Evolutionary conservation across 2,113 vertebrate genomes (phyloP).

Genomic region (Marmota monax): DNA sequence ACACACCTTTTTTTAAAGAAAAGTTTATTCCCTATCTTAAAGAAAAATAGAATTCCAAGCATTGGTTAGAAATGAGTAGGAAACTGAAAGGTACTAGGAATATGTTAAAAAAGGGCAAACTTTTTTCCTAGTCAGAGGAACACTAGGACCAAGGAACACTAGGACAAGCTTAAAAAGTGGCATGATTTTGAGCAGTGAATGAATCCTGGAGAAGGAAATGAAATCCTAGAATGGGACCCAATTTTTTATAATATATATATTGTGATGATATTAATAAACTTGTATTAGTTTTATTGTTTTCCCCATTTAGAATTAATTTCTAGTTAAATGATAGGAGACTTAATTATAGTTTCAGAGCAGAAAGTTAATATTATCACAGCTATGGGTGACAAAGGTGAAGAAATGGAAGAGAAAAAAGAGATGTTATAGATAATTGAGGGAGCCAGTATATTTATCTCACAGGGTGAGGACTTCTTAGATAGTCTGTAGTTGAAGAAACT

Average conservation of each 20-base stretch:
- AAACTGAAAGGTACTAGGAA: background rate
- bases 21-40: background rate
- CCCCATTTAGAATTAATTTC: background rate
- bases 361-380: background rate
- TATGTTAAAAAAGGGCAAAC: background rate
- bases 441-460: background rate
- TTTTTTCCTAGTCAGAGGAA: background rate
- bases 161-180: too few relatives aligned
- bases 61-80: background rate
- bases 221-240: background rate
- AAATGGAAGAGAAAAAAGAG: background rate
- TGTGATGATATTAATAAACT: background rate
- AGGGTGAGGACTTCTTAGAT: background rate
- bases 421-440: background rate
- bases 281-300: slow-evolving; percentile 15
- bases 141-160: background rate
- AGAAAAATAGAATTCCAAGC: background rate
- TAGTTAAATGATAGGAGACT: background rate
- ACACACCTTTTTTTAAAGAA: too few relatives aligned
- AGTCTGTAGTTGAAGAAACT: background rate
- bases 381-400: background rate
- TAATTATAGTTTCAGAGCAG: background rate
- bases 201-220: background rate
- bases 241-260: background rate
- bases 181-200: background rate